These are phyloP conservation scores for Oriolus oriolus DNA, from an alignment of 2,113 vertebrate species.

Conservation along the genomic window DNA sequence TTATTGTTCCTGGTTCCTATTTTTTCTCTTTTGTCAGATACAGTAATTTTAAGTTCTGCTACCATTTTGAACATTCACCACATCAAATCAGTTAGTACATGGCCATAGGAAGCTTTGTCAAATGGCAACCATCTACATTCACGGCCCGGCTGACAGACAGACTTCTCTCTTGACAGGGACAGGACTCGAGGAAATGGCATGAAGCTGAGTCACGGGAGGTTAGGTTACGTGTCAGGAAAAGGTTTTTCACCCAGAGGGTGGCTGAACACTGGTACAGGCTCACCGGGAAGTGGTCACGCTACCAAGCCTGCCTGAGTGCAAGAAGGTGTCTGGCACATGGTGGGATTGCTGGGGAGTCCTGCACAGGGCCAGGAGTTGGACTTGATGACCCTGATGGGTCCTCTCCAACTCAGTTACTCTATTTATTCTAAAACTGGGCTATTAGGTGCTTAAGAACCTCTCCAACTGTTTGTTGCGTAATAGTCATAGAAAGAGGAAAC, in stretches of 20 bases:
- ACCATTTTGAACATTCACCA: slow-evolving; percentile 67
- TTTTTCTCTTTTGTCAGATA: slow-evolving; percentile 72
- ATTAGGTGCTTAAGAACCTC: neutral
- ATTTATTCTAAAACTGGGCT: neutral
- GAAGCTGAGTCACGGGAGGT: neutral
- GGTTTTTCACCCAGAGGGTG: neutral
- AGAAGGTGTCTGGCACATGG: neutral
- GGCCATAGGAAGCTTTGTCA: slow-evolving; percentile 58
- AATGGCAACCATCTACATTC: slow-evolving; percentile 62
- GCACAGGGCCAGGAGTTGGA: neutral
- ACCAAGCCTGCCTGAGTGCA: neutral
- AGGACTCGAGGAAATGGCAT: neutral
- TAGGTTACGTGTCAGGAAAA: neutral
- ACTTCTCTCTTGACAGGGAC: neutral
- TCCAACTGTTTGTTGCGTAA: neutral
- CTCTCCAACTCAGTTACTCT: neutral
- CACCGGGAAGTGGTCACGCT: too few species aligned
- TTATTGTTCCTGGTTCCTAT: slow-evolving; percentile 58
- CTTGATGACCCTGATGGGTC: neutral
- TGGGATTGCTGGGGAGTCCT: neutral
- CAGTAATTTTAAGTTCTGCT: slow-evolving; percentile 77
- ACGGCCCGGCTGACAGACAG: slow-evolving; percentile 63
- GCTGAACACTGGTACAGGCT: too few species aligned
- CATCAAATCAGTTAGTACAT: slow-evolving; percentile 56
- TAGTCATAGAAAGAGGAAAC: slow-evolving; percentile 1